phyloP scores from a whole-genome alignment of 2,888 invertebrate genomes.

The Conus canariensis region DNA sequence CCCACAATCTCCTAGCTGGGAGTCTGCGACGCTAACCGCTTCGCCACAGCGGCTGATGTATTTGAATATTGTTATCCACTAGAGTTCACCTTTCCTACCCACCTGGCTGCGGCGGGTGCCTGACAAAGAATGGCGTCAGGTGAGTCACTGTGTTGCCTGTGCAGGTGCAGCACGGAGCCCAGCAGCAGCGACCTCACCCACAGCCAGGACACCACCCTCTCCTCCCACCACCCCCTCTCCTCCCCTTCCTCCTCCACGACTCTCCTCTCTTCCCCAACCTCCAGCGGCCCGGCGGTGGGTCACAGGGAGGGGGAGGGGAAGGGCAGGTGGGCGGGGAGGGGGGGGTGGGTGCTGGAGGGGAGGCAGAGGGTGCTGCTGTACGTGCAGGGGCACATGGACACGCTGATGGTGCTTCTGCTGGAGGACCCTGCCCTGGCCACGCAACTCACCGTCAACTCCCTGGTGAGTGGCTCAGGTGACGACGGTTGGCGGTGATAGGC shows the following conservation, averaged over 20 bases:
- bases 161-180: constrained; percentile 36
- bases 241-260: not conserved
- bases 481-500: no score
- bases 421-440: constrained; percentile 59
- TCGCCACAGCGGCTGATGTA: no score
- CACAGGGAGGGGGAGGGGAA: no score
- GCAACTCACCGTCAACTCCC: constrained; percentile 58
- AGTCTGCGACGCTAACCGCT: no score
- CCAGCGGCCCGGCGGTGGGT: not conserved
- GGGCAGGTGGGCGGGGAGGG: not conserved
- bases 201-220: constrained; percentile 19
- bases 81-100: no score
- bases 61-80: no score
- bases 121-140: no score
- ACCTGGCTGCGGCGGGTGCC: no score
- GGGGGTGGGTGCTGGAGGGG: not conserved
- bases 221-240: not conserved
- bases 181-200: constrained; percentile 36
- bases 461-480: constrained; percentile 58
- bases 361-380: constrained; percentile 55
- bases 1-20: no score
- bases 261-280: not conserved
- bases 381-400: constrained; percentile 71
- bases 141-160: not conserved
- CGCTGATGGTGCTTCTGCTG: constrained; percentile 67